Percentiles rank a stretch among this genome's conserved stretches.
Evolutionary conservation across 2,888 invertebrate genomes (phyloP).

Genomic region (Thymelicus lineola): DNA sequence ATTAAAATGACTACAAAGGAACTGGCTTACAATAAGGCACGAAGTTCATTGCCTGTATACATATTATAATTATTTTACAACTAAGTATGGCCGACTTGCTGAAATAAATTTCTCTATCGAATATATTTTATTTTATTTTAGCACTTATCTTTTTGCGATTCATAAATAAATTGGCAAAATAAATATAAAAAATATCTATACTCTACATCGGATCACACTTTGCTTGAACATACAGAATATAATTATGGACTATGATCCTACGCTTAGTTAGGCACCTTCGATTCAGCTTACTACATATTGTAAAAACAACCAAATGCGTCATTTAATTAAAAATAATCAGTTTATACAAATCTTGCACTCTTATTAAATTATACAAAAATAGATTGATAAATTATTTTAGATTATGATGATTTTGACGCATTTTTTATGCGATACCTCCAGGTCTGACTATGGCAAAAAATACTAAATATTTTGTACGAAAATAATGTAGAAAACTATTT

Average conservation of each 20-base stretch:
- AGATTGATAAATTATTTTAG: background rate
- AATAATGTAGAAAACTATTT: constrained; percentile 35
- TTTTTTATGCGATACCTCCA: constrained; percentile 29
- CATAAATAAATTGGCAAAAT: background rate
- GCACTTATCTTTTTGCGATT: background rate
- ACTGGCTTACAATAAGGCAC: constrained; percentile 72
- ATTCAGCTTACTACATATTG: constrained; percentile 70
- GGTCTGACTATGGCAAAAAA: constrained; percentile 41
- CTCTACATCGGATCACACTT: constrained; percentile 27
- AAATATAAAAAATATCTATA: constrained; percentile 2
- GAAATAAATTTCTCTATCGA: constrained; percentile 38
- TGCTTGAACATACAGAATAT: constrained; percentile 16
- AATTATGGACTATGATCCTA: constrained; percentile 12
- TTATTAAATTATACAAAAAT: constrained; percentile 19
- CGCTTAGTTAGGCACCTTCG: constrained; percentile 67
- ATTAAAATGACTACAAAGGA: constrained; percentile 73
- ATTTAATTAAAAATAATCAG: constrained; percentile 12
- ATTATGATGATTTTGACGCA: constrained; percentile 33
- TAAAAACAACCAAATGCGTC: constrained; percentile 54
- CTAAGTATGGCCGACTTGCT: constrained; percentile 45
- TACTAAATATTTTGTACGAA: constrained; percentile 51
- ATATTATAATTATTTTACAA: constrained; percentile 29
- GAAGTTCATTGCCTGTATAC: constrained; percentile 48
- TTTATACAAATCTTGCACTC: too few species aligned
- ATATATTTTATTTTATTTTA: constrained; percentile 7